phyloP scores from a whole-genome alignment of 2,888 invertebrate species.

The Drosophila fulvimacula region DNA sequence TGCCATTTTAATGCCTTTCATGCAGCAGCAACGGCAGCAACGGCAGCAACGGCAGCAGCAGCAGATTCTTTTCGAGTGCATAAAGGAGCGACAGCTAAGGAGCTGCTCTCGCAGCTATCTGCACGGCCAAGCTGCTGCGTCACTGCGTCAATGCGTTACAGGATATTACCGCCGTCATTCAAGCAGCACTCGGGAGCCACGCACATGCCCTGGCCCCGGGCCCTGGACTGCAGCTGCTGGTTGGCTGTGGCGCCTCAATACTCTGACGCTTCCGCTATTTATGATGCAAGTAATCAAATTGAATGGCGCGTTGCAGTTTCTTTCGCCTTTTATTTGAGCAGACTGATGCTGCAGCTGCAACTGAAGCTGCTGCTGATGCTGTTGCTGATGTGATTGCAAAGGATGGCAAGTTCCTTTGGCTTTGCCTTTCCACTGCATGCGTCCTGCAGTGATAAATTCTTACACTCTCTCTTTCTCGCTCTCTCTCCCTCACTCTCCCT shows the following conservation, averaged over 20 bases:
- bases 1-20: constrained; percentile 78
- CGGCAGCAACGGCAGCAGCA: constrained; percentile 3
- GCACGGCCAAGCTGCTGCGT: constrained; percentile 47
- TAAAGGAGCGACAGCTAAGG: constrained; percentile 64
- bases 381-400: constrained; percentile 12
- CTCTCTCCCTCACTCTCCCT: constrained; percentile 3
- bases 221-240: constrained; percentile 20
- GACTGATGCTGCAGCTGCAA: constrained; percentile 35
- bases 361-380: constrained; percentile 2
- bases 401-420: constrained; percentile 12
- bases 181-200: constrained; percentile 48
- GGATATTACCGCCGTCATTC: constrained; percentile 81
- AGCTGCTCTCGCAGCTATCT: constrained; percentile 47
- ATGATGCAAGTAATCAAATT: constrained; percentile 81
- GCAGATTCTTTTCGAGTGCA: constrained; percentile 76
- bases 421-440: constrained; percentile 15
- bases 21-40: constrained; percentile 44
- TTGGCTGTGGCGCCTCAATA: constrained; percentile 71
- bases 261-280: constrained; percentile 79
- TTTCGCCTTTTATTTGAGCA: constrained; percentile 70
- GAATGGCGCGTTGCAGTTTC: constrained; percentile 78
- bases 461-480: constrained; percentile 16
- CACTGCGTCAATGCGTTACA: constrained; percentile 78
- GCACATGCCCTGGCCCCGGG: constrained; percentile 63
- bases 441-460: constrained; percentile 71